Evolutionary conservation across 2,797 vertebrate genomes (phyloP).

Genomic region (Trachops cirrhosus): DNA sequence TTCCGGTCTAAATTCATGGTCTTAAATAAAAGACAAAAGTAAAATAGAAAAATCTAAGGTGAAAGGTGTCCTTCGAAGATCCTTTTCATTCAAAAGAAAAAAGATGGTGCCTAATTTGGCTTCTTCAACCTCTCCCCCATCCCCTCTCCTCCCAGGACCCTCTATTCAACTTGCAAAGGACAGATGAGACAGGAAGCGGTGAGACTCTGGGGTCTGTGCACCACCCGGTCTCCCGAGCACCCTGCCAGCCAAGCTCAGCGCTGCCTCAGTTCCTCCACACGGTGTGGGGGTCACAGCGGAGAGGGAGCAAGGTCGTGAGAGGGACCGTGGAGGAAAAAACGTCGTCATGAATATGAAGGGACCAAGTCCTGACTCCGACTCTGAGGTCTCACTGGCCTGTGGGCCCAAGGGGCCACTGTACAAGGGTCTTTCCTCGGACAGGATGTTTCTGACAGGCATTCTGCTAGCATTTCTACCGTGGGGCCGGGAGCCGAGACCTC

Average conservation of each 20-base stretch:
- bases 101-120: not conserved
- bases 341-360: not conserved
- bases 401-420: not conserved
- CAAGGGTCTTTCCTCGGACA: not conserved
- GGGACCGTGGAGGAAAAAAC: not conserved
- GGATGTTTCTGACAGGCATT: not conserved
- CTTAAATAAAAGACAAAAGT: slow-evolving; percentile 38
- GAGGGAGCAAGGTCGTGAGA: not conserved
- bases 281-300: not conserved
- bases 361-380: not conserved
- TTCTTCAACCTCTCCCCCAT: not conserved
- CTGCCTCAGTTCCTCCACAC: not conserved
- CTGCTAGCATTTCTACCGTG: not conserved
- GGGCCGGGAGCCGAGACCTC: not conserved
- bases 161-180: not conserved
- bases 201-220: not conserved
- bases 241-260: not conserved
- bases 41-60: not conserved
- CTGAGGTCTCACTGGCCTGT: not conserved
- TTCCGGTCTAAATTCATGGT: not conserved
- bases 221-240: not conserved
- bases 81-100: not conserved
- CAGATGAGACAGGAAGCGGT: not conserved
- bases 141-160: not conserved
- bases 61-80: not conserved